Evolutionary conservation across 2,113 vertebrate genomes (phyloP), one percentile per base, ranked within the genome.

Genomic region (Gallinago undulata): DNA sequence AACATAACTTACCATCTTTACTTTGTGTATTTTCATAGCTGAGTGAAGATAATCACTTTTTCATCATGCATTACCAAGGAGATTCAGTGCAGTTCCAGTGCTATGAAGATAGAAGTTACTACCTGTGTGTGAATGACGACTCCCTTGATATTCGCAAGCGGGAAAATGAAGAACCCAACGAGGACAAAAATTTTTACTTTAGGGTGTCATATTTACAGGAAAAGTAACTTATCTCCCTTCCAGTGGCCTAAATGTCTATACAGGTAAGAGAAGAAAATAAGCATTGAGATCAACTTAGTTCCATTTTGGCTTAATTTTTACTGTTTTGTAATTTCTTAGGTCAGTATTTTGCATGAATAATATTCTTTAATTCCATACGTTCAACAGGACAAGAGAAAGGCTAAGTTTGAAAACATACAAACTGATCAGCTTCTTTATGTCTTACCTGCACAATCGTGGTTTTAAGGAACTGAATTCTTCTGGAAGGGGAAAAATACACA

Each of bases 61-160:
- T 97, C 95, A 97, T 97, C 96, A 97, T 97, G 96, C 96, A 97
- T 83, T 82, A 69, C 67, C 62, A 93, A 94, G 96, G 94, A 69
- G 90, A 96, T 35, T 96, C 96, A 33, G 96, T 97, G 55, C 94
- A 96, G 74, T 97, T 97, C 91, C 94, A 97, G 0, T 96, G 96
- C 87, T 96, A 96, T 12, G 57, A 87, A 92, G 95, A 97, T 0
- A 84, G 0, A 75, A 53, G 82, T 25, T 96, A 97, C 81, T 97
- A 96, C 39, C 81, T 97, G n/a, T 86, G 27, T 39, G 96, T 96
- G 84, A 95, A 91, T 0, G 51, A 97, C 0, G 81, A 96, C 77
- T 96, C 92, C 15, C 94, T 97, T 70, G 96, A 96, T 69, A 95
- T 96, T 79, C 59, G 96, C 91, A 94, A 95, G 70, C 23, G 15